Conservation (phyloP, 2,888 invertebrate species). For the Campaea margaritaria region DNA sequence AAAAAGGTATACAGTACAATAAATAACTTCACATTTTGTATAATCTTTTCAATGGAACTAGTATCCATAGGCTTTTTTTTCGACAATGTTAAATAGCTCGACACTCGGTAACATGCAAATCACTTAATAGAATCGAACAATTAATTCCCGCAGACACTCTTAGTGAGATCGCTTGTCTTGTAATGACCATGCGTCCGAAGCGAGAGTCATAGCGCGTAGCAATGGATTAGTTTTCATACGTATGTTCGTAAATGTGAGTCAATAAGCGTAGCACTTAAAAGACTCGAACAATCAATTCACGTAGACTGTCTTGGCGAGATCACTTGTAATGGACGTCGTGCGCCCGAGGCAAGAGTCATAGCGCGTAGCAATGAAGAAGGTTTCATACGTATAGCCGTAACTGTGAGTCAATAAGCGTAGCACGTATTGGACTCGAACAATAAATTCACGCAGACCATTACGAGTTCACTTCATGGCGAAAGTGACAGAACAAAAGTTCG, state of each 20-base stretch:
- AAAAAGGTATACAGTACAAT: too few species aligned
- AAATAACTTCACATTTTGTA: not conserved
- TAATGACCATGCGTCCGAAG: conserved; percentile 49
- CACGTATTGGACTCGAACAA: conserved; percentile 50
- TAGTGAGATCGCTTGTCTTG: conserved; percentile 48
- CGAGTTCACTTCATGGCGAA: conserved; percentile 55
- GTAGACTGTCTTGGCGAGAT: conserved; percentile 51
- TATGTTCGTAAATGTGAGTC: too few species aligned
- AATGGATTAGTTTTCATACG: conserved; percentile 6
- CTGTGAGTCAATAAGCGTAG: conserved; percentile 36
- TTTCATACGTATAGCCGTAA: not conserved
- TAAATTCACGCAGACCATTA: conserved; percentile 55
- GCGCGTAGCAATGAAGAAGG: conserved; percentile 8
- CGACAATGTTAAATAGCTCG: conserved; percentile 28
- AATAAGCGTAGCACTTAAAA: conserved; percentile 47
- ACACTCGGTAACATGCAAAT: conserved; percentile 40
- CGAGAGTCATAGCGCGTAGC: conserved; percentile 37
- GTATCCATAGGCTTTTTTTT: not conserved
- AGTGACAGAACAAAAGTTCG: conserved; percentile 12
- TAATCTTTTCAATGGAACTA: not conserved
- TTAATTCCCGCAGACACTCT: conserved; percentile 55
- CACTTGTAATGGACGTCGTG: conserved; percentile 54
- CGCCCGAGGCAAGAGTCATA: conserved; percentile 44
- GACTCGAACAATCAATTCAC: conserved; percentile 55
- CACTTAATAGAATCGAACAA: conserved; percentile 50